Percentiles rank a stretch among this genome's conserved stretches.
phyloP scores from a whole-genome alignment of 2,797 vertebrate genomes.

The Gymnothorax reevesii region DNA sequence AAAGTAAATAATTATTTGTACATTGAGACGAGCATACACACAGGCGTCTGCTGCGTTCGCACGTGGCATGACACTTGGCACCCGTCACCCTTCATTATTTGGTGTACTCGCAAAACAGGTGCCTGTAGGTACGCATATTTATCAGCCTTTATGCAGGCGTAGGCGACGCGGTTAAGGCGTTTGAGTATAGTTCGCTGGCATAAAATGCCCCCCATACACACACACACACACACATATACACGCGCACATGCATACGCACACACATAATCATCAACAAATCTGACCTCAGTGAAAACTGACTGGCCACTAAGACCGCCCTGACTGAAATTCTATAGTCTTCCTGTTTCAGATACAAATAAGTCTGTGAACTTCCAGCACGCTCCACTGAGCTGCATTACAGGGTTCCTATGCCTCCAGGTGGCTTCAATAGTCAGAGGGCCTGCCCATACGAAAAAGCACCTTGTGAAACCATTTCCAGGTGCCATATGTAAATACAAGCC shows the following conservation, averaged over 20 bases:
- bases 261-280: slow-evolving; percentile 1
- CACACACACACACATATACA: not conserved
- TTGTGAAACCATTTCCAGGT: slow-evolving; percentile 31
- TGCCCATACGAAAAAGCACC: slow-evolving; percentile 28
- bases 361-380: slow-evolving; percentile 33
- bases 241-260: slow-evolving; percentile 27
- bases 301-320: slow-evolving; percentile 32
- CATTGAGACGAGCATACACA: no score
- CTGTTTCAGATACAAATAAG: slow-evolving; percentile 34
- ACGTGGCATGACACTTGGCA: no score
- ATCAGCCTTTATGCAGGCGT: no score
- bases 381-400: slow-evolving; percentile 16
- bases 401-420: slow-evolving; percentile 42
- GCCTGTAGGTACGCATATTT: no score
- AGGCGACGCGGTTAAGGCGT: no score
- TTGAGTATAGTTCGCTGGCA: no score
- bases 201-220: no score
- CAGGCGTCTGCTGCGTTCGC: no score
- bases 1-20: no score
- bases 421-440: slow-evolving; percentile 19
- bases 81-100: no score
- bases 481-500: slow-evolving; percentile 33
- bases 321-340: slow-evolving; percentile 35
- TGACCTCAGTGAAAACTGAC: slow-evolving; percentile 25
- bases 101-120: no score